These are phyloP conservation scores for Gambusia yucatana DNA, from an alignment of 2,797 vertebrate genomes.

Conservation along the genomic window DNA sequence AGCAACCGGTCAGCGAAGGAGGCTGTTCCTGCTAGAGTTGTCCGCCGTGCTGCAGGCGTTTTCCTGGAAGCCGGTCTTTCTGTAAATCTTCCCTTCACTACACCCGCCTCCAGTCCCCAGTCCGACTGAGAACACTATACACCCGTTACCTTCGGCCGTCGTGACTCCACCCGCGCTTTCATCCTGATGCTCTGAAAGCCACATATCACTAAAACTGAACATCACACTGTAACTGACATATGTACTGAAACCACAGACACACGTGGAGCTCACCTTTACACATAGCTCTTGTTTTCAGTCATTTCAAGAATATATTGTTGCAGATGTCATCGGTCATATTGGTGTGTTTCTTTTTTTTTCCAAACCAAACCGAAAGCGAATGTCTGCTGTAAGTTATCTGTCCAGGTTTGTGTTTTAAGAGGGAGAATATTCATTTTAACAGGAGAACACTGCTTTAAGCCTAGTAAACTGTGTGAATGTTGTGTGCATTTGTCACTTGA, in stretches of 20 bases:
- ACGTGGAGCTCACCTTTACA: constrained; percentile 14
- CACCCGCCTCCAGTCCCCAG: constrained; percentile 43
- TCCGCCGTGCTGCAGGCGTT: constrained; percentile 34
- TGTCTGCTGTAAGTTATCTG: constrained; percentile 21
- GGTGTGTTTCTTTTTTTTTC: constrained; percentile 25
- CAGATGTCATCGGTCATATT: constrained; percentile 8
- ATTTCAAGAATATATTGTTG: constrained; percentile 17
- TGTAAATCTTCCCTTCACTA: constrained; percentile 70
- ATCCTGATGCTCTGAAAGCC: constrained; percentile 79
- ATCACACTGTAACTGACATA: constrained; percentile 54
- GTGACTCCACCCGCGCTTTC: constrained; percentile 78
- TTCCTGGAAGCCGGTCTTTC: constrained; percentile 63
- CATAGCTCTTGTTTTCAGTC: constrained; percentile 4
- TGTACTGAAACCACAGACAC: constrained; percentile 27
- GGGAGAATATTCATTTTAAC: constrained; percentile 31
- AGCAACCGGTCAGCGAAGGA: constrained; percentile 91
- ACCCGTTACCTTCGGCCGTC: constrained; percentile 62
- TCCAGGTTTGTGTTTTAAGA: constrained; percentile 32
- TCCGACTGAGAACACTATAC: constrained; percentile 75
- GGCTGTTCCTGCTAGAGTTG: constrained; percentile 94
- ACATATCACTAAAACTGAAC: constrained; percentile 41
- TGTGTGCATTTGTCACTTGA: constrained; percentile 37
- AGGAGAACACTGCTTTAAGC: constrained; percentile 62
- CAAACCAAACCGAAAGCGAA: constrained; percentile 30
- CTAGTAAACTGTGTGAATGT: constrained; percentile 82